phyloP scores from a whole-genome alignment of 53 echinoderm and acorn worm species.

The Arbacia lixula region DNA sequence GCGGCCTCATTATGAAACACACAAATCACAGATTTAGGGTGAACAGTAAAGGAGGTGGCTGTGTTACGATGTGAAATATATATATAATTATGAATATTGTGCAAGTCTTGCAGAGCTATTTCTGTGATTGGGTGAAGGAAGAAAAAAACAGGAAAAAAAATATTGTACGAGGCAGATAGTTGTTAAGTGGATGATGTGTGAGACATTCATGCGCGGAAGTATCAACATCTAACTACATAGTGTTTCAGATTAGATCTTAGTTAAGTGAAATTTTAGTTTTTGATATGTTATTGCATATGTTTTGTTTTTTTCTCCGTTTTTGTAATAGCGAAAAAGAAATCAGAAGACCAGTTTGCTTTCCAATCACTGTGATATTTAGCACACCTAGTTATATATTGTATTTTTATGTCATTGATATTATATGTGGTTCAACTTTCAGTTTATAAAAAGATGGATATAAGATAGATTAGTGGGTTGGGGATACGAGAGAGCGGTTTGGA shows the following conservation, averaged over 20 bases:
- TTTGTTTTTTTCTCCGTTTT: conserved; percentile 1
- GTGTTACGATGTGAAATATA: conserved; percentile 18
- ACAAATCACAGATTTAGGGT: not conserved
- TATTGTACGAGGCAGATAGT: too few relatives aligned
- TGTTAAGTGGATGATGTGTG: too few relatives aligned
- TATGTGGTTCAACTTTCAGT: conserved; percentile 6
- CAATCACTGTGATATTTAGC: conserved; percentile 42
- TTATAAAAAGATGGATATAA: not conserved
- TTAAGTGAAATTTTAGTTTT: conserved; percentile 35
- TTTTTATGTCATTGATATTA: conserved; percentile 54
- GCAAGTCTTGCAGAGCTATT: conserved; percentile 16
- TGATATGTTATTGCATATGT: conserved; percentile 12
- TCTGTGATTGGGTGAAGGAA: not conserved
- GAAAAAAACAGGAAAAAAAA: not conserved
- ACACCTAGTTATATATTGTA: conserved; percentile 50
- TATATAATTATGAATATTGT: conserved; percentile 32
- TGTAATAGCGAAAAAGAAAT: conserved; percentile 10
- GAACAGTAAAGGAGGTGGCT: not conserved
- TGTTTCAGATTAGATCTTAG: conserved; percentile 32
- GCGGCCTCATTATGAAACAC: too few relatives aligned
- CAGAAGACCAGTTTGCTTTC: conserved; percentile 27
- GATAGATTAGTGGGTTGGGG: too few relatives aligned
- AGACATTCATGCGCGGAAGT: too few relatives aligned
- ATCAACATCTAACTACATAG: too few relatives aligned
- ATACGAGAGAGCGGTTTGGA: too few relatives aligned